Percentiles rank a stretch among this genome's conserved stretches.
phyloP scores from a whole-genome alignment of 2,113 vertebrate species.

The Cairina moschata region DNA sequence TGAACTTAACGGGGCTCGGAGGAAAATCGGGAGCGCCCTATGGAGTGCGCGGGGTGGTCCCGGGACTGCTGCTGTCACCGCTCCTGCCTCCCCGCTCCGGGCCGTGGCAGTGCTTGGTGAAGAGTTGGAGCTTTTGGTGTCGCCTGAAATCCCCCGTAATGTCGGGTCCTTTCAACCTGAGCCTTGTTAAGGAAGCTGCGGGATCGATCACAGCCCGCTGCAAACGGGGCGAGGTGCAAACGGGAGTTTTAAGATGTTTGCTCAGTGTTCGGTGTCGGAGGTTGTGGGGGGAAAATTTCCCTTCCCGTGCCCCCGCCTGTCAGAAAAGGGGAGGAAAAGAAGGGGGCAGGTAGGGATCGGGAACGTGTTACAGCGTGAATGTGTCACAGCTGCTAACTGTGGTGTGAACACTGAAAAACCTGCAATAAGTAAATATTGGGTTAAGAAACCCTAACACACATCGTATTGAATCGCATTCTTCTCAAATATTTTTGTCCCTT shows the following conservation, averaged over 20 bases:
- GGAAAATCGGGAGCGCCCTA: neutral
- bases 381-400: accelerated
- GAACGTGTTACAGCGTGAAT: neutral
- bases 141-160: neutral
- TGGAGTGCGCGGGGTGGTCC: accelerated
- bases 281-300: neutral
- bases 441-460: neutral
- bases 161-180: neutral
- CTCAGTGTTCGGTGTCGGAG: neutral
- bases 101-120: neutral
- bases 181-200: neutral
- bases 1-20: neutral
- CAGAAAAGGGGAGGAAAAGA: neutral
- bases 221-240: neutral
- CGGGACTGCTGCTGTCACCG: neutral
- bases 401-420: neutral
- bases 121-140: neutral
- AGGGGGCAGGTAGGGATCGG: neutral
- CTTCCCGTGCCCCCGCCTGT: neutral
- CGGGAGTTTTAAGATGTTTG: neutral
- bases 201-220: neutral
- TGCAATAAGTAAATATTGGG: neutral
- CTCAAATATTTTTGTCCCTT: constrained; percentile 10
- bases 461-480: neutral
- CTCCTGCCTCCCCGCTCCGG: accelerated